Base-by-base conservation (phyloP, 2,797 vertebrate genomes). In the Cyprinella venusta region DNA sequence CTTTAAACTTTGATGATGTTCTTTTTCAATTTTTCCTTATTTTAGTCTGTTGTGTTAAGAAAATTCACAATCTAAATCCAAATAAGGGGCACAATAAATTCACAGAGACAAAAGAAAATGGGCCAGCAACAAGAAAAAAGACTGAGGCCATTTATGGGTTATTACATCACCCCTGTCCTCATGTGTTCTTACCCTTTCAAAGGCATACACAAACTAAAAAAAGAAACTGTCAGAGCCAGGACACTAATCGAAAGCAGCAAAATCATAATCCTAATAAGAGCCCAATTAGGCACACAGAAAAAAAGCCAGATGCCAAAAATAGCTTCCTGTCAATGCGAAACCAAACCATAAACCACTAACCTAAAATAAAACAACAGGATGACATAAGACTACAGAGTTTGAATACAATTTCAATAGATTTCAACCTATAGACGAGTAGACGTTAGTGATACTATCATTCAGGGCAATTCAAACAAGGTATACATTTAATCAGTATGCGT, bases 221-320 rank as follows among this genome's bases (percentile, higher is more conserved):
- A 79, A 71, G 15, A 59, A 59, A 36, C 30, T 33, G 52, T 80
- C 83, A 89, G 67, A 77, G 79, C 40, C 19, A 48, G 63, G 40
- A 68, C 59, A 68, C 16, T 79, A 64, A 50, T 84, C 59, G 77
- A 79, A 85, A 45, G 56, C 50, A 76, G 74, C 79, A 42, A 26
- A 80, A 84, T 64, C 82, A 42, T 33, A 80, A 84, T 64, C 82
- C 76, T 48, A 82, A 87, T 45, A 64, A 59, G 76, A 78, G 26
- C 36, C 79, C 68, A 88, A 87, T 85, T 85, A 86, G 36, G 68
- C 13, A 52, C 13, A 52, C 21, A 50, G 30, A 38, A 76, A 15
- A 15, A 69, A 87, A 61, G 40, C 26, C 52, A 42, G 4, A 61
- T 19, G 38, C 59, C 79, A 78, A 79, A 89, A 88, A 87, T 86